Percentiles rank a stretch among this genome's conserved stretches.
Evolutionary conservation across 2,888 invertebrate species (phyloP).

Genomic region (Mesorhabditis sp.): DNA sequence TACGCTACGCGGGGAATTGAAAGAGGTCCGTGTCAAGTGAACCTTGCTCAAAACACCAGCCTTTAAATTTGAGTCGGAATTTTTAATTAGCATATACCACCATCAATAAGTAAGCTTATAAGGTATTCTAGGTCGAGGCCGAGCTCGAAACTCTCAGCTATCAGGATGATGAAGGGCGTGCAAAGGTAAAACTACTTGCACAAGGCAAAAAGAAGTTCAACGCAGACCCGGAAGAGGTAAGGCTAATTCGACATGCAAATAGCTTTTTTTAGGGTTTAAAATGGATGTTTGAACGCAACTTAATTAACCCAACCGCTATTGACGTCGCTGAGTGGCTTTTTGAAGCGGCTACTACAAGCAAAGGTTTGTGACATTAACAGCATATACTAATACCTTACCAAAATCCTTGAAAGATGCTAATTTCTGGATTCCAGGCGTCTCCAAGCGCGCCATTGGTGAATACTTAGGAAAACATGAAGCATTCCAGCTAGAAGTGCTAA

Average conservation of each 20-base stretch:
- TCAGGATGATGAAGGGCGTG: slow-evolving; percentile 32
- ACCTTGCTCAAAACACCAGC: no score
- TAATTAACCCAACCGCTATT: not conserved
- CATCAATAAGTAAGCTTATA: no score
- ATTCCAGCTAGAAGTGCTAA: not conserved
- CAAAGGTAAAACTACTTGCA: slow-evolving; percentile 22
- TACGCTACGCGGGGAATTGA: not conserved
- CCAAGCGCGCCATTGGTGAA: slow-evolving; percentile 18
- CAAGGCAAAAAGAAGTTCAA: slow-evolving; percentile 33
- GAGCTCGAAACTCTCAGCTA: slow-evolving; percentile 42
- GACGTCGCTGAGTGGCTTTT: not conserved
- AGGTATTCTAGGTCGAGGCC: slow-evolving; percentile 21
- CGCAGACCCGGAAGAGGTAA: not conserved
- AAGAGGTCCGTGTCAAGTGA: not conserved
- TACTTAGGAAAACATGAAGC: slow-evolving; percentile 13
- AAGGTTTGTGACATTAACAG: not conserved
- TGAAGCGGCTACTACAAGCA: not conserved
- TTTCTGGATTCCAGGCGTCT: not conserved
- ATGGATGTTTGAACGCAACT: not conserved
- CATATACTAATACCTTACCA: no score
- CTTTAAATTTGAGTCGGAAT: no score
- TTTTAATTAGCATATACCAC: no score
- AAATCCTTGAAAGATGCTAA: not conserved
- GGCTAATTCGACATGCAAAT: not conserved
- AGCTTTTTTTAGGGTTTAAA: not conserved